phyloP scores from a whole-genome alignment of 2,888 invertebrate species.

The Exephanes ischioxanthus region DNA sequence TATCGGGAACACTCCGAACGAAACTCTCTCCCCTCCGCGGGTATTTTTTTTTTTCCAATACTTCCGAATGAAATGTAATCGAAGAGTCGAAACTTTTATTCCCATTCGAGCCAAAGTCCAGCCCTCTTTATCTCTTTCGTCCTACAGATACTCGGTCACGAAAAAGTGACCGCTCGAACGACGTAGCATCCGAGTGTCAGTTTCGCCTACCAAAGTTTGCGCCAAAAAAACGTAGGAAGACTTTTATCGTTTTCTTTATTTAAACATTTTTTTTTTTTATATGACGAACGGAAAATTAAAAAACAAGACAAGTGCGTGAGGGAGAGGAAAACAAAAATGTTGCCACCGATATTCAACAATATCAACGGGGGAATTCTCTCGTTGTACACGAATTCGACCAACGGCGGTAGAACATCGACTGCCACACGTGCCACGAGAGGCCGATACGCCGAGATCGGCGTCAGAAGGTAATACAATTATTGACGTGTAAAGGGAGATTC shows the following conservation, averaged over 20 bases:
- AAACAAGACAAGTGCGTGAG: conserved; percentile 19
- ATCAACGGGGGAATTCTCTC: conserved; percentile 83
- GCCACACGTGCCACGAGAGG: conserved; percentile 78
- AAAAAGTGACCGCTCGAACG: neutral
- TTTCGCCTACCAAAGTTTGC: conserved; percentile 25
- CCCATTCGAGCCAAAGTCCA: conserved; percentile 11
- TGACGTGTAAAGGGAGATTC: neutral
- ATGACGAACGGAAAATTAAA: conserved; percentile 14
- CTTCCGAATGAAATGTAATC: conserved; percentile 54
- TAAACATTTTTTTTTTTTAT: neutral
- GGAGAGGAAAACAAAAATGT: conserved; percentile 73
- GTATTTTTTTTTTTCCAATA: conserved; percentile 54
- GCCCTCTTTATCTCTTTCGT: neutral
- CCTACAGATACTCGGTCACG: neutral
- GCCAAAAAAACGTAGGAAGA: neutral
- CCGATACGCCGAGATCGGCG: conserved; percentile 83
- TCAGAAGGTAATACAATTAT: conserved; percentile 80
- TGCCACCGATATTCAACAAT: conserved; percentile 83
- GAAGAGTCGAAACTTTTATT: conserved; percentile 60
- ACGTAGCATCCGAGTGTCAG: neutral
- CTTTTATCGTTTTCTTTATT: neutral
- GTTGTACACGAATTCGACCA: conserved; percentile 80
- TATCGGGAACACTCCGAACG: conserved; percentile 10
- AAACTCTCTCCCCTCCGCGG: neutral
- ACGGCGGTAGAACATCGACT: conserved; percentile 75